Evolutionary conservation across 2,113 vertebrate species (phyloP).

Genomic region (Eclectus roratus): DNA sequence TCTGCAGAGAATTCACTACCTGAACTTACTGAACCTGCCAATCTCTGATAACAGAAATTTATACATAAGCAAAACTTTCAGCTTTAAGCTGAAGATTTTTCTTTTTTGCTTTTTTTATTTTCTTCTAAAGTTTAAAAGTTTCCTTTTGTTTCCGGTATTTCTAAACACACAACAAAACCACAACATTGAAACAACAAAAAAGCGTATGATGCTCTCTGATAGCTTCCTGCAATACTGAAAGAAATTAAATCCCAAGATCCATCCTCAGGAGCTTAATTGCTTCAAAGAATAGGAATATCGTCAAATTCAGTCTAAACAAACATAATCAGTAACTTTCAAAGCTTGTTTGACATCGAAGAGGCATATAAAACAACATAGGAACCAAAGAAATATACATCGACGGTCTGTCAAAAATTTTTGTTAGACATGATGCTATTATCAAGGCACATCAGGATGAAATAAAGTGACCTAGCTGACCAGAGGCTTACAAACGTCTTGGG

Average conservation of each 20-base stretch:
- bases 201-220: constrained; percentile 74
- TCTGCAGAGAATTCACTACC: neutral
- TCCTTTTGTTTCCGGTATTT: neutral
- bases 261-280: constrained; percentile 90
- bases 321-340: constrained; percentile 85
- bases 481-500: constrained; percentile 82
- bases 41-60: neutral
- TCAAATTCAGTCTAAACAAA: constrained; percentile 86
- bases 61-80: neutral
- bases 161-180: neutral
- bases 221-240: constrained; percentile 73
- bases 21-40: neutral
- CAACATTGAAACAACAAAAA: constrained; percentile 38
- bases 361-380: constrained; percentile 74
- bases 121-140: neutral
- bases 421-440: constrained; percentile 79
- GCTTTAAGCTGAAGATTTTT: neutral
- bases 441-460: constrained; percentile 84
- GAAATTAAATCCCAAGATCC: constrained; percentile 83
- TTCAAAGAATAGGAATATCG: constrained; percentile 86
- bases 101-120: neutral
- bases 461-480: constrained; percentile 84
- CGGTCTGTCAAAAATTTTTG: constrained; percentile 80
- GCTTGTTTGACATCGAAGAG: constrained; percentile 85
- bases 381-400: constrained; percentile 75